Evolutionary conservation across 2,888 invertebrate species (phyloP), one percentile per base, ranked within the genome.

Genomic region (Mycalesis mineus): DNA sequence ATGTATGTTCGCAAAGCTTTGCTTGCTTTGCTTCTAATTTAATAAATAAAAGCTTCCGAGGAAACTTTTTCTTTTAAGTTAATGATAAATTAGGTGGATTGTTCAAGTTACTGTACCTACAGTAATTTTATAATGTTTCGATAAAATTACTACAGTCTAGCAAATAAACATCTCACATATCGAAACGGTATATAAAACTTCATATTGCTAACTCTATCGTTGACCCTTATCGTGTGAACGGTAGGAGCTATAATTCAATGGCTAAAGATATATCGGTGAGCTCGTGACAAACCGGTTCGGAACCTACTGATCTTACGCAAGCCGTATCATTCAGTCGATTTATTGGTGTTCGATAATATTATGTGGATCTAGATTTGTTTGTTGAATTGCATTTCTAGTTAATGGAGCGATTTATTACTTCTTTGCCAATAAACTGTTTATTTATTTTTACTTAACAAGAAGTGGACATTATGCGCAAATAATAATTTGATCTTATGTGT

Each of bases 201-300:
- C 45, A 31, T 45, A 44, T 28, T 44, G 29, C 29, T 13, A 31
- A 8, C 13, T 14, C 13, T 13, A 31, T 45, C 45, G 14, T 29
- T 45, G 29, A 29, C 29, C 45, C 29, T 45, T 45, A 45, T 45
- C 29, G 5, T 0, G 29, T 29, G 4, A 5, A 13, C 7, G 13
- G 13, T 29, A 45, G 29, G 29, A 45, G 45, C 45, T 45, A 45
- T 13, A 31, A 14, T 50, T 7, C 50, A 28, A 28, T 28, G 28
- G 50, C 22, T 22, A 22, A 4, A 22, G 5, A 22, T 4, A 5
- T 28, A 37, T 29, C 28, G 8, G 13, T 39, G 22, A 13, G 13
- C 50, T 50, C 50, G 50, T 50, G 50, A 39, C 50, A 28, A 50
- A 55, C 55, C 55, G 55, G 55, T 55, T 41, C n/a, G 14, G 17